Evolutionary conservation across 2,797 vertebrate genomes (phyloP).

Genomic region (Pseudochirops corinnae): DNA sequence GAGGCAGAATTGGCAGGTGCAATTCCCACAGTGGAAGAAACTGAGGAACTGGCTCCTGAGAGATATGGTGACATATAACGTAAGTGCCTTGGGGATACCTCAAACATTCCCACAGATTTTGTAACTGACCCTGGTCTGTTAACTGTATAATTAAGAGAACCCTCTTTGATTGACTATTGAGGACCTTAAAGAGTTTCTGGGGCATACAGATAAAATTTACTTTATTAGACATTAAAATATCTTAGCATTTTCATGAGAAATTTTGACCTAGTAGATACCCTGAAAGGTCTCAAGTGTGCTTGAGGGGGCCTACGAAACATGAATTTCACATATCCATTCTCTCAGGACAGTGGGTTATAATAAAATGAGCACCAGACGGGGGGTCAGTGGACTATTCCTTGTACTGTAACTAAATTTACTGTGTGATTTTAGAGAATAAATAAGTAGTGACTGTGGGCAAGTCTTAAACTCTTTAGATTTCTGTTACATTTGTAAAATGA

Average conservation of each 20-base stretch:
- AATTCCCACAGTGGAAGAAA: not conserved
- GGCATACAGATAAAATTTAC: not conserved
- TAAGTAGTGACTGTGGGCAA: not conserved
- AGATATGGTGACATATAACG: not conserved
- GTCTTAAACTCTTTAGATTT: not conserved
- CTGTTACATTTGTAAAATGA: not conserved
- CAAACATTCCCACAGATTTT: not conserved
- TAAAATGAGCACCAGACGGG: not conserved
- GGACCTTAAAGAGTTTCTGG: not conserved
- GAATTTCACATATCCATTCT: not conserved
- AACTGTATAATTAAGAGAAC: not conserved
- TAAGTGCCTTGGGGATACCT: not conserved
- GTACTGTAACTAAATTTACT: not conserved
- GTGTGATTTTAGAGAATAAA: not conserved
- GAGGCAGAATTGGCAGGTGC: too few species aligned
- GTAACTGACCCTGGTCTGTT: not conserved
- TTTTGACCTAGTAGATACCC: not conserved
- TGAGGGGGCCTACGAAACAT: not conserved
- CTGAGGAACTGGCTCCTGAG: not conserved
- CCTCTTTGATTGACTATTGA: not conserved
- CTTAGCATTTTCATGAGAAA: not conserved
- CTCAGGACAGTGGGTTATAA: not conserved
- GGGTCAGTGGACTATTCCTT: not conserved
- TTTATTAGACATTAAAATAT: not conserved
- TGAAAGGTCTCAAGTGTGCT: not conserved